Evolutionary conservation across 2,888 invertebrate genomes (phyloP), one percentile per base, ranked within the genome.

Genomic region (Catocala nupta): DNA sequence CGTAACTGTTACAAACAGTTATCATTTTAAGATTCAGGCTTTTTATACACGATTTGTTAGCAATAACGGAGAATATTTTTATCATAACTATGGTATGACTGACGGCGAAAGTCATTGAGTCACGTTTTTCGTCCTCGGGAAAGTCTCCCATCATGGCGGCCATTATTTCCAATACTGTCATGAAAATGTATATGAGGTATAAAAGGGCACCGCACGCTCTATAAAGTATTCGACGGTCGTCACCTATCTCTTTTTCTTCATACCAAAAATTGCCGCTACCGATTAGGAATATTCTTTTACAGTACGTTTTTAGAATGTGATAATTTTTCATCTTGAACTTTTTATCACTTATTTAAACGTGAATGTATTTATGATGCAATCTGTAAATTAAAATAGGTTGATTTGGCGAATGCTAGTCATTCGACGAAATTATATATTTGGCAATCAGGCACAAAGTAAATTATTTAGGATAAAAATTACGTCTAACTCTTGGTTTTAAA

Each of bases 251-350:
- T 1, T 77, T 80, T 47, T 86, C 79, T 73, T 90, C 84, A 57
- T 84, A 90, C 93, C 93, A 93, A 71, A 90, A 91, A 75, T 92
- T 88, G 5, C 93, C 92, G 25, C 85, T 79, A n/a, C 93, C 92
- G 11, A 86, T 73, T 51, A 83, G 65, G 73, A 82, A 93, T 70
- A 91, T 87, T 65, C 79, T 84, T 54, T 78, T 68, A 59, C 90
- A 91, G 53, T 83, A 81, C 2, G 63, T 77, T 76, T 87, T 89
- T 36, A 93, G 75, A 64, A 92, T 89, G 33, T 73, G 55, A 61
- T 89, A 85, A 78, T 90, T 86, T 73, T 85, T 90, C 93, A 93
- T 93, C 66, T 70, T 81, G 44, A 34, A 8, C 6, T 33, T 62
- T 36, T 44, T 39, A 56, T 39, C 36, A 8, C 36, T 39, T 39